These are phyloP conservation scores for Clunio marinus DNA, from an alignment of 2,888 invertebrate species.

Conservation along the genomic window DNA sequence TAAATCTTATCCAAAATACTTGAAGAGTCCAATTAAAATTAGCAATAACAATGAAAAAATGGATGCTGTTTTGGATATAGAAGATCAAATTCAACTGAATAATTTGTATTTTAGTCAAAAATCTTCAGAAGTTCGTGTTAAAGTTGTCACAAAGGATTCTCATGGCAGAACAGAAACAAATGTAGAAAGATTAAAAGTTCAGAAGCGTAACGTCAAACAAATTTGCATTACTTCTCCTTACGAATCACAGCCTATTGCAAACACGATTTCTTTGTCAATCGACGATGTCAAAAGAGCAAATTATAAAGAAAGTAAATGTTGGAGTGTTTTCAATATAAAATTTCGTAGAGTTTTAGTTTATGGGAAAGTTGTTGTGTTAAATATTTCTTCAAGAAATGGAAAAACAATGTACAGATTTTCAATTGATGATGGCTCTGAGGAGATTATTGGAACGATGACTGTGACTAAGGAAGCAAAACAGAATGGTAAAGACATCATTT, in stretches of 20 bases:
- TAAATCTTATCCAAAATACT: too few relatives aligned
- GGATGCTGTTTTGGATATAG: not conserved
- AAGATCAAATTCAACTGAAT: not conserved
- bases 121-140: not conserved
- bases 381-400: not conserved
- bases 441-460: not conserved
- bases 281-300: slow-evolving; percentile 8
- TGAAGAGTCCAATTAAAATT: too few relatives aligned
- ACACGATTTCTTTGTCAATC: slow-evolving; percentile 10
- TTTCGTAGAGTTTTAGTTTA: slow-evolving; percentile 5
- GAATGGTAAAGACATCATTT: not conserved
- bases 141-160: not conserved
- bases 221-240: not conserved
- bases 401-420: not conserved
- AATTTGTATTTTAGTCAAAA: not conserved
- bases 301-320: not conserved
- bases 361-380: not conserved
- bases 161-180: not conserved
- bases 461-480: not conserved
- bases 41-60: too few relatives aligned
- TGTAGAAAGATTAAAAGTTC: not conserved
- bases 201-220: not conserved
- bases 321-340: not conserved
- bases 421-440: slow-evolving; percentile 18
- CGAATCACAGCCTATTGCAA: not conserved